A percentile compares a stretch with the other conserved stretches of the same genome.
Conservation (phyloP, 2,797 vertebrate genomes). For the Sitta carolinensis region DNA sequence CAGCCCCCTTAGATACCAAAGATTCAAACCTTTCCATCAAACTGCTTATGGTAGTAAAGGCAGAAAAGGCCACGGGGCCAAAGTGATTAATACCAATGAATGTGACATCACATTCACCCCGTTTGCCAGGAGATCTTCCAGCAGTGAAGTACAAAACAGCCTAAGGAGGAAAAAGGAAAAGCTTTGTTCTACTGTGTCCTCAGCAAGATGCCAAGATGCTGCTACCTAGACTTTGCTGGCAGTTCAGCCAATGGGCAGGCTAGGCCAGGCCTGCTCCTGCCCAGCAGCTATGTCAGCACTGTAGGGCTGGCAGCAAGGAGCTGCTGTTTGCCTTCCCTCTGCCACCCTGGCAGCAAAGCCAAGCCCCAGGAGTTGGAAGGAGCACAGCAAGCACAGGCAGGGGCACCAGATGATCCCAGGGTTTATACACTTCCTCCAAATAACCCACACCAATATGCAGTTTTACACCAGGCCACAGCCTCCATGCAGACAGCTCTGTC, state of each 20-base stretch:
- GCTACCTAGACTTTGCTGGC: not conserved
- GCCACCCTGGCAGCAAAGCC: not conserved
- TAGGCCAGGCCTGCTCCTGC: constrained; percentile 6
- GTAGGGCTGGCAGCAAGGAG: not conserved
- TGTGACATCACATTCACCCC: not conserved
- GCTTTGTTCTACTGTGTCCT: not conserved
- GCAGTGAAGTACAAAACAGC: not conserved
- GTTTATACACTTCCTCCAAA: not conserved
- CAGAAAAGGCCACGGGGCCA: not conserved
- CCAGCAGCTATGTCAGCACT: not conserved
- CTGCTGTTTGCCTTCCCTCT: not conserved
- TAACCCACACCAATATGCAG: not conserved
- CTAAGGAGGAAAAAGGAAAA: not conserved
- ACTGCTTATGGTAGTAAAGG: not conserved
- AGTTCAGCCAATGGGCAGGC: not conserved
- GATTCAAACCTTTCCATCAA: not conserved
- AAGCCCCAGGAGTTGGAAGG: not conserved
- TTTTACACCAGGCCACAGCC: not conserved
- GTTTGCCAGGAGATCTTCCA: not conserved
- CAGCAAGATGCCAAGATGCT: not conserved
- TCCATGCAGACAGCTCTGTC: not conserved
- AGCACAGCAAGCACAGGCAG: constrained; percentile 1
- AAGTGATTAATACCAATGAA: not conserved
- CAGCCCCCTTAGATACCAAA: not conserved
- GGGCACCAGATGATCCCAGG: not conserved